Evolutionary conservation across 2,797 vertebrate genomes (phyloP), one percentile per base, ranked within the genome.

Genomic region (Hipposideros larvatus): DNA sequence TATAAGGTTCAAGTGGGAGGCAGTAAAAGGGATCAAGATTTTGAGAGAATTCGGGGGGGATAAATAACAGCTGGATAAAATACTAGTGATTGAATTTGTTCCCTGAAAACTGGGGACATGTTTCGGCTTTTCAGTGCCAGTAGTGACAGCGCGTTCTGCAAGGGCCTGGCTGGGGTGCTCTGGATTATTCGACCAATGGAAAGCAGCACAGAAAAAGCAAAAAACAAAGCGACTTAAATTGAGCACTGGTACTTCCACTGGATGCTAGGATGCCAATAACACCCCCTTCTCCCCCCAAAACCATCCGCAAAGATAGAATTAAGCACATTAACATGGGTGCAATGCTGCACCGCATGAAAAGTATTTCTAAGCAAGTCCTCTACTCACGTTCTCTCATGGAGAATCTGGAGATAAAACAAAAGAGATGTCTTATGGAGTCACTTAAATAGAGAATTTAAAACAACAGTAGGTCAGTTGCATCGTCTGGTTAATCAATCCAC

Each of bases 241-340:
- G 15, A 83, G 19, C 18, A 61, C 5, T 22, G 37, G n/a, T 21
- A 31, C 31, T 77, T 57, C 91, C 53, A 7, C 7, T 65, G 46
- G 73, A 31, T 10, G 59, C 71, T 37, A 5, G 0, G 37, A 59
- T 21, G 37, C n/a, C 75, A 41, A 43, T 4, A n/a, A 41, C 13
- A 2, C 18, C 26, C 1, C 2, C 18, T 22, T 2, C 11, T 24
- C 4, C 1, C 3, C 8, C 4, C 6, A 19, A n/a, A 43, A 22
- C 61, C 51, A 0, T 41, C 22, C 1, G 43, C 70, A n/a, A 51
- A 66, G 71, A 59, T 9, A 37, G 0, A 66, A 13, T 16, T 19
- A 73, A 61, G 18, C 34, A 2, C 6, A 1, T 2, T 24, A 34
- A 16, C 9, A 11, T 37, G 21, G 26, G 26, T 5, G 4, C 19